Evolutionary conservation across 2,888 invertebrate species (phyloP), one percentile per base, ranked within the genome.

Genomic region (Galeruca laticollis): DNA sequence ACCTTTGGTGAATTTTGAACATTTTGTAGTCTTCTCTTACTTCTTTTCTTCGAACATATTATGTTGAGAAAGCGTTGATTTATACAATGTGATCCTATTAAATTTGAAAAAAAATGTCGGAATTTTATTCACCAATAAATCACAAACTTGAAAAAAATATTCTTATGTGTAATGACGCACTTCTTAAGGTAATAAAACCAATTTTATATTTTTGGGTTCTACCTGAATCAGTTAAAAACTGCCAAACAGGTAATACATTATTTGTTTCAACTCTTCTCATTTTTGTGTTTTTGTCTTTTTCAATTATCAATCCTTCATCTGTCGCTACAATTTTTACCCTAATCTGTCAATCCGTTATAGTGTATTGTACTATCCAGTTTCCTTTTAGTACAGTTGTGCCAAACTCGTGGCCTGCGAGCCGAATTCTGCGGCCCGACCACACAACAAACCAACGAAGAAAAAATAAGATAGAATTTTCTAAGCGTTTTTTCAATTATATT

Each of bases 71-170:
- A 18, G 15, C 15, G 18, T 47, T 18, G 43, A 43, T n/a, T 13
- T 43, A 1, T 13, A 43, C 43, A 1, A 5, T 13, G 9, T 15
- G 18, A 47, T 18, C 18, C 6, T 9, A 47, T 47, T 18, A 18
- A 15, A 47, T 47, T 47, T 47, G 9, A 8, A 18, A 47, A 47
- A 18, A 47, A 15, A 8, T 10, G 15, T 6, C 15, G 6, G 47
- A 18, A 47, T 47, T 47, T 47, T 47, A 47, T 47, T 15, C 15
- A 18, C 8, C 47, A 18, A 47, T 47, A 47, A 47, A 47, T 47
- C 47, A 47, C 18, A 18, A n/a, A 15, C 4, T 15, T 8, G 6
- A 47, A 47, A 18, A 47, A 18, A 2, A 6, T 8, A 47, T n/a
- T 47, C 8, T 8, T 8, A 26, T 26, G 4, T n/a, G 6, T 1